These are phyloP conservation scores for Linyphia triangularis DNA, from an alignment of 2,888 invertebrate species.

Conservation along the genomic window DNA sequence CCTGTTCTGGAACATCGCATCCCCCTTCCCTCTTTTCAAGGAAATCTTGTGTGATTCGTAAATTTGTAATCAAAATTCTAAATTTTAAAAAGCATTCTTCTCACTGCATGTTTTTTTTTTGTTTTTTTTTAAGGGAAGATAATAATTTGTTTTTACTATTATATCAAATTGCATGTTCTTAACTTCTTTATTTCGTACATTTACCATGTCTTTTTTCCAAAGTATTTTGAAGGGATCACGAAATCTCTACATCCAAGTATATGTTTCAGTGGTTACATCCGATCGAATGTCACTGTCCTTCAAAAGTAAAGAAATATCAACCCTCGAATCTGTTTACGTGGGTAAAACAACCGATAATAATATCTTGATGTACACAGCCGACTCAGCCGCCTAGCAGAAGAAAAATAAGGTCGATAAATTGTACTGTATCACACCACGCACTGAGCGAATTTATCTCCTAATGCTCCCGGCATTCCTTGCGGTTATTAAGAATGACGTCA, in stretches of 20 bases:
- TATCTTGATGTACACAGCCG: background rate
- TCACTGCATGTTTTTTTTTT: too few species aligned
- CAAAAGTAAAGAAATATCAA: background rate
- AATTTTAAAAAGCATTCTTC: too few species aligned
- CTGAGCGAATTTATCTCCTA: slow-evolving; percentile 6
- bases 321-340: background rate
- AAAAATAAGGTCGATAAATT: slow-evolving; percentile 19
- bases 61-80: too few species aligned
- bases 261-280: background rate
- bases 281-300: too few species aligned
- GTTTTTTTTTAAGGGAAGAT: too few species aligned
- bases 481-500: slow-evolving; percentile 59
- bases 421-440: background rate
- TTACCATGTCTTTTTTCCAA: background rate
- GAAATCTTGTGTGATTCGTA: too few species aligned
- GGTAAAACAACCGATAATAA: background rate
- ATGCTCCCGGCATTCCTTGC: slow-evolving; percentile 44
- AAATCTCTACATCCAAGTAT: background rate
- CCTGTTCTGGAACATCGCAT: too few species aligned
- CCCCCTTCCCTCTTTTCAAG: too few species aligned
- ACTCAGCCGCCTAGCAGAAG: background rate
- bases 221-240: background rate
- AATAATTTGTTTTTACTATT: background rate
- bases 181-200: background rate
- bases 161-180: background rate